Percentiles rank a stretch among this genome's conserved stretches.
Conservation (phyloP, 2,113 vertebrate species). For the Ceyx cyanopectus region DNA sequence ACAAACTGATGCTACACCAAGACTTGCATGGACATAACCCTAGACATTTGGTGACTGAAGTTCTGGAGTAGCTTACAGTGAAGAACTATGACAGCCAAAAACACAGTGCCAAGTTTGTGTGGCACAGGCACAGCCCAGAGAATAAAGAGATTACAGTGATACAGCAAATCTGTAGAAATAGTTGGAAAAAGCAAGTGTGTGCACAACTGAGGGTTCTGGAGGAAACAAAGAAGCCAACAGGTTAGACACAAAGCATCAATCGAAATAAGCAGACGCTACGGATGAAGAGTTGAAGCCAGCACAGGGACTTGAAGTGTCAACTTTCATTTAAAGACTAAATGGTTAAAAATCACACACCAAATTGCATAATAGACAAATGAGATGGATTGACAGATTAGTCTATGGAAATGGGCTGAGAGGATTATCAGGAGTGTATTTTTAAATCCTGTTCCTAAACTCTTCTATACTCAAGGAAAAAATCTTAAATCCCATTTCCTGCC, state of each 20-base stretch:
- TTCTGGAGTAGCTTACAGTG: neutral
- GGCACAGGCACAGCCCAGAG: neutral
- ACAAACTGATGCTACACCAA: neutral
- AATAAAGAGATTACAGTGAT: neutral
- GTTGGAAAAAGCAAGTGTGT: neutral
- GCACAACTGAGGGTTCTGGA: neutral
- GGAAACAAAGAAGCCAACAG: neutral
- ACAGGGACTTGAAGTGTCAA: neutral
- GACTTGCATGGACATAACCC: neutral
- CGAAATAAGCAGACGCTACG: neutral
- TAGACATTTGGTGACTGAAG: neutral
- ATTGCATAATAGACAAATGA: neutral
- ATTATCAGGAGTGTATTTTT: neutral
- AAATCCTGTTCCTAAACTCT: constrained; percentile 19
- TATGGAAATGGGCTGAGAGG: neutral
- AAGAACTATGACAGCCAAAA: neutral
- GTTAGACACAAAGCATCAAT: neutral
- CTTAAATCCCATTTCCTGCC: constrained; percentile 52
- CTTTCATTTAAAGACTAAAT: neutral
- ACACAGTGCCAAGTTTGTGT: neutral
- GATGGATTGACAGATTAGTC: neutral
- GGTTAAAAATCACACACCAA: neutral
- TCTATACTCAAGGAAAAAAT: neutral
- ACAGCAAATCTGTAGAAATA: neutral
- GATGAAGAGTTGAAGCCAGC: neutral